phyloP scores from a whole-genome alignment of 2,888 invertebrate species.

The Cephus spinipes region DNA sequence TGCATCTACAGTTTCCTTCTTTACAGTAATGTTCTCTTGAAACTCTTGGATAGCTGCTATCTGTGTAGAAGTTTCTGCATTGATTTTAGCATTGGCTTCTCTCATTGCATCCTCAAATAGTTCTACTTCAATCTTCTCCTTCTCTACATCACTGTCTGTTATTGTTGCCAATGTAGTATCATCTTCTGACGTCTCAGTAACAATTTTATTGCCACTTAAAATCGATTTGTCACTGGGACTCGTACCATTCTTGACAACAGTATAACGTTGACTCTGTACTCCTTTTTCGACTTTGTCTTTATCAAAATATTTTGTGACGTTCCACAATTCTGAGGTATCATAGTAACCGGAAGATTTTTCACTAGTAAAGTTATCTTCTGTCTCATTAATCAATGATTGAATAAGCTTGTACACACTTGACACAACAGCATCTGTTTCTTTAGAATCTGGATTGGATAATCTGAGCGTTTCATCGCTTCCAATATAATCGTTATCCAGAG shows the following conservation, averaged over 20 bases:
- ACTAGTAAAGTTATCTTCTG: neutral
- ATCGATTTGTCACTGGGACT: neutral
- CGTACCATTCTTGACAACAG: neutral
- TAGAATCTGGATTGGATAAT: slow-evolving; percentile 28
- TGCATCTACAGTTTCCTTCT: neutral
- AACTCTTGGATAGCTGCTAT: neutral
- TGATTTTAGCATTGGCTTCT: slow-evolving; percentile 3
- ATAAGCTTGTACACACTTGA: slow-evolving; percentile 48
- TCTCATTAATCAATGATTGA: slow-evolving; percentile 29
- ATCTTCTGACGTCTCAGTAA: neutral
- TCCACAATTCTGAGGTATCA: slow-evolving; percentile 17
- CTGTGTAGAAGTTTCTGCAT: slow-evolving; percentile 1
- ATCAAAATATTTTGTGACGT: slow-evolving; percentile 28
- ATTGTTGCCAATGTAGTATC: neutral
- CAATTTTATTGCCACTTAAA: neutral
- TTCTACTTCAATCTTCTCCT: slow-evolving; percentile 20
- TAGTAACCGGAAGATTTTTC: slow-evolving; percentile 16
- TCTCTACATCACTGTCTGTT: no score
- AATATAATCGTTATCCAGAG: slow-evolving; percentile 31
- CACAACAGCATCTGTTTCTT: slow-evolving; percentile 41
- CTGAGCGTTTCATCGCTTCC: slow-evolving; percentile 27
- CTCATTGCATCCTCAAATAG: slow-evolving; percentile 27
- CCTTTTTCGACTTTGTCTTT: neutral
- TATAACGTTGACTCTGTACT: slow-evolving; percentile 1
- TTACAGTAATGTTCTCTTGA: neutral